Base-by-base conservation (phyloP, 1,140 invertebrate genomes). In the Drosophila repletoides region DNA sequence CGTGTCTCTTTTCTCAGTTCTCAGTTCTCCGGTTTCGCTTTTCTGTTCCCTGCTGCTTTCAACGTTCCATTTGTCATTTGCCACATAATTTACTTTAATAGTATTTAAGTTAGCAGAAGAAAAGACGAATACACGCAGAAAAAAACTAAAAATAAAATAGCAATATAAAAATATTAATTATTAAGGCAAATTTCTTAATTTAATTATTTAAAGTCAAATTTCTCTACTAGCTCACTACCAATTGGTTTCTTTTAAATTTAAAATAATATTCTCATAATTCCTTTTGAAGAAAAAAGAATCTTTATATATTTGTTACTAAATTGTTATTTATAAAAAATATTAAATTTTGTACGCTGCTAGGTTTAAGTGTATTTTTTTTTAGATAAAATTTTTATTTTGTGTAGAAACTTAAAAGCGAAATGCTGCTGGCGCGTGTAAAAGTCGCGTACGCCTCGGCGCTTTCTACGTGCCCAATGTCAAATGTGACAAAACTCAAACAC, bases 391-490 rank as follows among this genome's bases (percentile, higher is more conserved):
- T n/a, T n/a, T n/a, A n/a, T n/a, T n/a, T n/a, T n/a, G n/a, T n/a
- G n/a, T n/a, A 22, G 22, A 65, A 74, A 74, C 53, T 70, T 60
- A 51, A 70, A 58, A 60, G 76, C 58, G 52, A 52, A 53, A 79
- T 53, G 56, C 49, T 51, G 34, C 59, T 40, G 46, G 63, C 12
- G 76, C 76, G 71, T 71, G 76, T 66, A 71, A 79, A 26, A 75
- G 76, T 80, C 53, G 66, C 75, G 70, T 79, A 49, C 75, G 70
- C 51, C 43, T 31, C 33, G 43, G 5, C 52, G 51, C 46, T 56
- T 45, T 24, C 43, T 59, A 79, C 75, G 75, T 79, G 75, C 38
- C 5, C 64, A 79, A 59, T 83, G 48, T 72, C 68, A 76, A 76
- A 55, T 81, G 53, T 71, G 55, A 53, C 51, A 56, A 24, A 45